Percentiles rank a stretch among this genome's conserved stretches.
These are phyloP conservation scores for Hemithea aestivaria DNA, from an alignment of 2,888 invertebrate species.

Conservation along the genomic window DNA sequence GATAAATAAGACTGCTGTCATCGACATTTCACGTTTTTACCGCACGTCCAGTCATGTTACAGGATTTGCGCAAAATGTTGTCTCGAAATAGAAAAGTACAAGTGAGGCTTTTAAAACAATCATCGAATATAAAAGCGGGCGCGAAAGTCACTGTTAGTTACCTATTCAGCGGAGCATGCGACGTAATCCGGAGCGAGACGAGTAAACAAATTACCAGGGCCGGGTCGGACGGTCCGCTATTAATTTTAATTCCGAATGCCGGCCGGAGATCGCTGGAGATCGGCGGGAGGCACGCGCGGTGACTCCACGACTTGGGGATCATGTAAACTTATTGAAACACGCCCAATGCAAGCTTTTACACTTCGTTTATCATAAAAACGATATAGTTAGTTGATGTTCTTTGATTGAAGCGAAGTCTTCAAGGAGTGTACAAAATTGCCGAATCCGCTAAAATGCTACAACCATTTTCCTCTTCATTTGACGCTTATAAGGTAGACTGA, in stretches of 20 bases:
- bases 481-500: too few species aligned
- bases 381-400: too few species aligned
- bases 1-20: too few species aligned
- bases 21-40: too few species aligned
- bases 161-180: slow-evolving; percentile 71
- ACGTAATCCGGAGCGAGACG: slow-evolving; percentile 72
- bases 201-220: slow-evolving; percentile 74
- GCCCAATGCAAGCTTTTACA: slow-evolving; percentile 12
- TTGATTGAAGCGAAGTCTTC: too few species aligned
- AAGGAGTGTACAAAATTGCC: too few species aligned
- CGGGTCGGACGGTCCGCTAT: slow-evolving; percentile 65
- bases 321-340: slow-evolving; percentile 12
- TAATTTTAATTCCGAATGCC: slow-evolving; percentile 74
- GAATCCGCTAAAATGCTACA: too few species aligned
- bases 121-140: slow-evolving; percentile 22
- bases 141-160: slow-evolving; percentile 65
- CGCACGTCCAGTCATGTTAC: too few species aligned
- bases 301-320: slow-evolving; percentile 4
- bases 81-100: slow-evolving; percentile 5
- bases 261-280: slow-evolving; percentile 68
- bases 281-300: slow-evolving; percentile 63
- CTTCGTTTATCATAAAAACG: slow-evolving; percentile 5
- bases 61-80: not conserved
- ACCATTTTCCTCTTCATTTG: too few species aligned
- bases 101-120: slow-evolving; percentile 24